phyloP scores from a whole-genome alignment of 2,113 vertebrate genomes.

The Callospermophilus lateralis region DNA sequence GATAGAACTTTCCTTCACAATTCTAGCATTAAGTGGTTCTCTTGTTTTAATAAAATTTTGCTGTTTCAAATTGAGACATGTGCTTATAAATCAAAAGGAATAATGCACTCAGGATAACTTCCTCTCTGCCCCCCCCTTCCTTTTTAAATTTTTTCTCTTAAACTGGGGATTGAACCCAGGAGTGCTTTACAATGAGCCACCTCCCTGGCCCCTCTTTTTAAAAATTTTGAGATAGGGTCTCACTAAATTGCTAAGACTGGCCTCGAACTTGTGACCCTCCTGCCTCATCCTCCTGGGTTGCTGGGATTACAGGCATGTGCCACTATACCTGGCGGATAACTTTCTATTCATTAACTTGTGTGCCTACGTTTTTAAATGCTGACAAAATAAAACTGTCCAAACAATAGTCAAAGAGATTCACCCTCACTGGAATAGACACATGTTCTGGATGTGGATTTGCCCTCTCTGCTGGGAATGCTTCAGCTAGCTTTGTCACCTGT shows the following conservation, averaged over 20 bases:
- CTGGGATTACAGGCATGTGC: no score
- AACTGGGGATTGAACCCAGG: no score
- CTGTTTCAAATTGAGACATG: constrained; percentile 34
- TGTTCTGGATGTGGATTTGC: not conserved
- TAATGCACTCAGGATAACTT: not conserved
- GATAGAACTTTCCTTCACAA: not conserved
- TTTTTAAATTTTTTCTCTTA: no score
- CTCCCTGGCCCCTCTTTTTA: no score
- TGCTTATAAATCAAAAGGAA: not conserved
- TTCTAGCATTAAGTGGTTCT: not conserved
- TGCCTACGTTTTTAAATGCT: not conserved
- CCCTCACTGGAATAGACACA: not conserved
- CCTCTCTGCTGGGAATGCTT: not conserved
- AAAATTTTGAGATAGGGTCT: no score
- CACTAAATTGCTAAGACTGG: no score
- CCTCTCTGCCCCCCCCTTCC: no score
- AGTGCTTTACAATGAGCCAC: no score
- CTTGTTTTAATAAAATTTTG: constrained; percentile 4
- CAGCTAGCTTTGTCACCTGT: not conserved
- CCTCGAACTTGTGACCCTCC: no score
- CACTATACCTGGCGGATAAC: not conserved
- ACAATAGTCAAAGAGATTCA: not conserved
- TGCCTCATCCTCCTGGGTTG: no score
- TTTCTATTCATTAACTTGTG: not conserved
- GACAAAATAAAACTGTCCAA: not conserved